Percentiles rank a stretch among this genome's conserved stretches.
phyloP scores from a whole-genome alignment of 2,888 invertebrate species.

The Ptychoptera albimana region DNA sequence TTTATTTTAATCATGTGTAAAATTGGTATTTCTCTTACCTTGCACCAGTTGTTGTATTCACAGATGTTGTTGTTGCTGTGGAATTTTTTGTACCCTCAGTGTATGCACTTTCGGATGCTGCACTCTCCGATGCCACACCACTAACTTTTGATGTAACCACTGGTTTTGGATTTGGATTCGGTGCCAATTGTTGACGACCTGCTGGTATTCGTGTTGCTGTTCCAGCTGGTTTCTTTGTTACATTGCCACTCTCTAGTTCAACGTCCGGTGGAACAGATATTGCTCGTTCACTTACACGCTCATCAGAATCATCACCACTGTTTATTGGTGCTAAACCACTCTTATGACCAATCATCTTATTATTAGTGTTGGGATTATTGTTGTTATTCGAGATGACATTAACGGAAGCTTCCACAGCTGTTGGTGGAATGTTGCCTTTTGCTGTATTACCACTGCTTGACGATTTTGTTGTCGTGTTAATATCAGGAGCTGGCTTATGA shows the following conservation, averaged over 20 bases:
- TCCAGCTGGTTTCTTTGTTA: slow-evolving; percentile 20
- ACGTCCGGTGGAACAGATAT: slow-evolving; percentile 42
- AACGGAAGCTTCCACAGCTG: slow-evolving; percentile 10
- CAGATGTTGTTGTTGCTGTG: slow-evolving; percentile 32
- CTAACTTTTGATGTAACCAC: not conserved
- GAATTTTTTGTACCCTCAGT: slow-evolving; percentile 29
- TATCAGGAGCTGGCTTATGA: too few species aligned
- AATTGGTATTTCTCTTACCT: too few species aligned
- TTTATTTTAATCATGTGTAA: too few species aligned
- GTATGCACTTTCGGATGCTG: too few species aligned
- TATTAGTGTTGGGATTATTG: too few species aligned
- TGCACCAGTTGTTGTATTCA: slow-evolving; percentile 11
- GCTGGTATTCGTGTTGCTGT: slow-evolving; percentile 13
- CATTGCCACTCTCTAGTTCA: slow-evolving; percentile 42
- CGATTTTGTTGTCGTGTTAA: slow-evolving; percentile 8
- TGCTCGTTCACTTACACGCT: slow-evolving; percentile 28
- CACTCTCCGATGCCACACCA: too few species aligned
- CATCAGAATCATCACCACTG: slow-evolving; percentile 15
- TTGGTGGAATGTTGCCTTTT: slow-evolving; percentile 4
- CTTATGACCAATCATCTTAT: too few species aligned
- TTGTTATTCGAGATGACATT: too few species aligned
- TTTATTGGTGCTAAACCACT: too few species aligned
- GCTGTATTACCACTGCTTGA: slow-evolving; percentile 9
- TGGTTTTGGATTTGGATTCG: not conserved
- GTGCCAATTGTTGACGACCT: slow-evolving; percentile 16